phyloP scores from a whole-genome alignment of 2,888 invertebrate genomes.

The Clepsis dumicolana region DNA sequence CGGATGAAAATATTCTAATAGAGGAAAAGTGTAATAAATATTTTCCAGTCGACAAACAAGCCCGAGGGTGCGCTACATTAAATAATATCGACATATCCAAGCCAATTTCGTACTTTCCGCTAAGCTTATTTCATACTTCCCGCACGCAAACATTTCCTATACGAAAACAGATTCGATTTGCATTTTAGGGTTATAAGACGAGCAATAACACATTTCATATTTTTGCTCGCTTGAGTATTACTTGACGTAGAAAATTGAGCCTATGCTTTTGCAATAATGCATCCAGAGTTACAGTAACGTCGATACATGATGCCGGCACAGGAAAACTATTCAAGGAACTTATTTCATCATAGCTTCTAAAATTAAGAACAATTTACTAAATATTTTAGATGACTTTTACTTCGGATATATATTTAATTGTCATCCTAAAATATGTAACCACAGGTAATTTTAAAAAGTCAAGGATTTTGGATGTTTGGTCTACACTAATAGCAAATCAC shows the following conservation, averaged over 20 bases:
- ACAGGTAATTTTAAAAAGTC: too few relatives aligned
- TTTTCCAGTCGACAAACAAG: conserved; percentile 78
- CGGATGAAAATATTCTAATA: conserved; percentile 60
- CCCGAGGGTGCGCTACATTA: conserved; percentile 75
- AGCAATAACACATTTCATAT: conserved; percentile 65
- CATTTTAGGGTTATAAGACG: conserved; percentile 72
- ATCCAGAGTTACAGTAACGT: conserved; percentile 11
- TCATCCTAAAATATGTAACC: too few relatives aligned
- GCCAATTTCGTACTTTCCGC: conserved; percentile 79
- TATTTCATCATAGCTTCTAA: too few relatives aligned
- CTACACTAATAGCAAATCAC: too few relatives aligned
- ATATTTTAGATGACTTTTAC: too few relatives aligned
- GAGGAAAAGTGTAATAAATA: conserved; percentile 73
- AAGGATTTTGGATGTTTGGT: too few relatives aligned
- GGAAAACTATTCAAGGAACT: too few relatives aligned
- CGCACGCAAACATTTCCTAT: conserved; percentile 74
- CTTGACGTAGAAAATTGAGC: conserved; percentile 53
- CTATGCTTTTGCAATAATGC: conserved; percentile 27
- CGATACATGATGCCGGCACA: background rate
- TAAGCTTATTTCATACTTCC: conserved; percentile 78
- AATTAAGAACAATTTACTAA: too few relatives aligned
- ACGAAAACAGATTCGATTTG: conserved; percentile 76
- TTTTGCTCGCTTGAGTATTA: conserved; percentile 51
- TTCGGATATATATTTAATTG: too few relatives aligned
- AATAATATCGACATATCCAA: conserved; percentile 81